Evolutionary conservation across 2,888 invertebrate genomes (phyloP).

Genomic region (Cephus spinipes): DNA sequence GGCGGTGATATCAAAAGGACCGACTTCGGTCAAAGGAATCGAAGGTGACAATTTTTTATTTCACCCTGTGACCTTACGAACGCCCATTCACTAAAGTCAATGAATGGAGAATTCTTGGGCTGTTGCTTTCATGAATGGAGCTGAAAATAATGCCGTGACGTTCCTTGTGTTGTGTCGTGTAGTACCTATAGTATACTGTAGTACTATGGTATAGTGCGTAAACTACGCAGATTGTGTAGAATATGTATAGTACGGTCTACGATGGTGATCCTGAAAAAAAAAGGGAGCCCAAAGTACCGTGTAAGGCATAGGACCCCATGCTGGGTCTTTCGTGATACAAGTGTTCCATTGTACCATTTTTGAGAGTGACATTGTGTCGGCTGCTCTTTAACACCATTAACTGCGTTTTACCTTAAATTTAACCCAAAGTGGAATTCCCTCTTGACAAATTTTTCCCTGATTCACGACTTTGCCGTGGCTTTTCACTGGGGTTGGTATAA

Average conservation of each 20-base stretch:
- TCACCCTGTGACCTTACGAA: constrained; percentile 24
- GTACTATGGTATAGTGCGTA: not conserved
- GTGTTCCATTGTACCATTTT: constrained; percentile 59
- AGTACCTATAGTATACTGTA: not conserved
- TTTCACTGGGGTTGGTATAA: not conserved
- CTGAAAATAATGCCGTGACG: constrained; percentile 10
- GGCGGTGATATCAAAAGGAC: constrained; percentile 46
- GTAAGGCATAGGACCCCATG: constrained; percentile 27
- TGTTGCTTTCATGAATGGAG: constrained; percentile 16
- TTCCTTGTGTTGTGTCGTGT: not conserved
- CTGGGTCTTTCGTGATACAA: constrained; percentile 51
- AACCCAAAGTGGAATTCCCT: constrained; percentile 58
- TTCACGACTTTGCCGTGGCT: not conserved
- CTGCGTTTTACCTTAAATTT: constrained; percentile 65
- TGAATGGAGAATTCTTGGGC: constrained; percentile 26
- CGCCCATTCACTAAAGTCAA: constrained; percentile 35
- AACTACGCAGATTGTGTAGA: not conserved
- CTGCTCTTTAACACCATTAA: constrained; percentile 63
- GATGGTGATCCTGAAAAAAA: not conserved
- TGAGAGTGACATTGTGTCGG: constrained; percentile 53
- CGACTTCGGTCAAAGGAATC: constrained; percentile 25
- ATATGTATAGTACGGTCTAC: not conserved
- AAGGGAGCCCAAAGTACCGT: constrained; percentile 12
- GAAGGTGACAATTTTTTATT: constrained; percentile 30
- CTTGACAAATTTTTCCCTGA: constrained; percentile 60